Base-by-base conservation (phyloP, 2,888 invertebrate genomes). In the Apotomis capreana region DNA sequence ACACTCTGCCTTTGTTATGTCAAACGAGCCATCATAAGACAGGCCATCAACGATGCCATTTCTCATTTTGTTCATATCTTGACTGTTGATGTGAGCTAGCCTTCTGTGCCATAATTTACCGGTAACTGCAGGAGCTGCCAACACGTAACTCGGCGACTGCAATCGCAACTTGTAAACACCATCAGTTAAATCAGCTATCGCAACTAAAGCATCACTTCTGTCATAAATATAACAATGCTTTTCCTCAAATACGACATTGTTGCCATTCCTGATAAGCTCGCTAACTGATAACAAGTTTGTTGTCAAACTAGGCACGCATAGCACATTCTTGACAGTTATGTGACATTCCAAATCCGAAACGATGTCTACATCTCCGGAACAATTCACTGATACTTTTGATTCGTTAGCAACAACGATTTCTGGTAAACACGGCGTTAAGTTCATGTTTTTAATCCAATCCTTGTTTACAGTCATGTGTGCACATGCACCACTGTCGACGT, bases 401-500 rank as follows among this genome's bases (percentile, higher is more conserved):
- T n/a, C n/a, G n/a, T n/a, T n/a, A n/a, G n/a, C n/a, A n/a, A n/a
- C n/a, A n/a, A n/a, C n/a, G n/a, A n/a, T n/a, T n/a, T n/a, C n/a
- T n/a, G n/a, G n/a, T n/a, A n/a, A n/a, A n/a, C n/a, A n/a, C n/a
- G n/a, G n/a, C n/a, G n/a, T n/a, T n/a, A n/a, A 40, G 40, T 40
- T 40, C 6, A 40, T 40, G 40, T 40, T 40, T 40, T 40, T 40
- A 4, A 40, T 40, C 74, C 60, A 72, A 10, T 76, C 49, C 70
- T 76, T 13, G 6, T 76, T 76, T n/a, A 76, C 61, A 6, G 77
- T 76, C 73, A 80, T 73, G 60, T 81, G 80, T 1, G 36, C 49
- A 69, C 80, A 80, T 51, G 79, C 79, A 12, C 78, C 78, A 8
- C 77, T 77, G 71, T 79, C 79, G 3, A 77, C 40, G 26, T 79